Evolutionary conservation across 2,888 invertebrate genomes (phyloP), one percentile per base, ranked within the genome.

Genomic region (Cylindroiulus punctatus): DNA sequence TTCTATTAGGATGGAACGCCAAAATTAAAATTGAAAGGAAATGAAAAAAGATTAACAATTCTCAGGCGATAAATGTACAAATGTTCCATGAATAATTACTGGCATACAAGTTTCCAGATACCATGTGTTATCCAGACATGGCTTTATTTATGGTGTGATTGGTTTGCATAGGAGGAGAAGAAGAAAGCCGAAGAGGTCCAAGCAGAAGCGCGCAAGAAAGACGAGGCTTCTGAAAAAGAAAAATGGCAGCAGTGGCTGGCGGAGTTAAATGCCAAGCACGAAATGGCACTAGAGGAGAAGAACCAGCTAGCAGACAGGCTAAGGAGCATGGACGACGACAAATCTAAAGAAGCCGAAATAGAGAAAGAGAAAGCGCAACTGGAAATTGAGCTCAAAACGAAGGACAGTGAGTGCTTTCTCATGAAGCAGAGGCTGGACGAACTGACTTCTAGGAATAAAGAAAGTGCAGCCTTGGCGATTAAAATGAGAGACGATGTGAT

Each of bases 401-500:
- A 65, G n/a, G 65, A 65, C 26, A 26, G 65, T n/a, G 65, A 65
- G 10, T 65, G 65, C 26, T 65, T 26, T 26, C 0, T n/a, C 26
- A 65, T 65, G 65, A 22, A 65, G 10, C 65, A 65, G 5, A 22
- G n/a, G 26, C 26, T 65, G 22, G 65, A 26, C 22, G 65, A 65
- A 8, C 26, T 65, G 26, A 65, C 26, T 10, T 65, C 65, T 26
- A 65, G 65, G n/a, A 65, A 26, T 8, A 26, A 65, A n/a, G 65
- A 65, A 26, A 65, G 65, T 12, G 65, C 65, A 26, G 26, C 65
- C 65, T 1, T 65, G 26, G 65, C 65, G 26, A 65, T 65, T n/a
- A 65, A 65, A 65, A 22, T 65, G 65, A 22, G 65, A 3, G 42
- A 82, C 22, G 82, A 82, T 36, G 36, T 82, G 7, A 82, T 82